phyloP scores from a whole-genome alignment of 2,113 vertebrate species.

The Choloepus hoffmanni region DNA sequence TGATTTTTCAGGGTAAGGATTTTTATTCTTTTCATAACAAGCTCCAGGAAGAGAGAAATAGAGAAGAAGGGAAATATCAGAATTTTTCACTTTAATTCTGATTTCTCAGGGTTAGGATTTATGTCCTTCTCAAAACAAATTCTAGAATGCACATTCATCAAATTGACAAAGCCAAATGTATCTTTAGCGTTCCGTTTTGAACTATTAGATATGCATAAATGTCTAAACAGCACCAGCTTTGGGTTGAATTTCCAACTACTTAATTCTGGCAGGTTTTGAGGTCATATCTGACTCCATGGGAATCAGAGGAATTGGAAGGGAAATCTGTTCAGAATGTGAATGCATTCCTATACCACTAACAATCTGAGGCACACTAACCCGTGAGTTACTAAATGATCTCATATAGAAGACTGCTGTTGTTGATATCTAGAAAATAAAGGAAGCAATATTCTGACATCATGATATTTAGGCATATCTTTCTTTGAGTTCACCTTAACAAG shows the following conservation, averaged over 20 bases:
- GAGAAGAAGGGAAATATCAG: background rate
- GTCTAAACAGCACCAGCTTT: background rate
- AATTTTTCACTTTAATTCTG: background rate
- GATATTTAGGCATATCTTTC: background rate
- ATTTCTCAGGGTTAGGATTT: background rate
- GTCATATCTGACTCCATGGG: background rate
- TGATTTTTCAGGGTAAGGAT: background rate
- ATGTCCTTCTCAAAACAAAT: background rate
- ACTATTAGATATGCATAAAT: background rate
- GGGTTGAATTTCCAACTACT: background rate
- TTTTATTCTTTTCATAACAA: constrained; percentile 4
- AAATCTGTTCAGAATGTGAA: background rate
- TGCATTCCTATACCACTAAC: background rate
- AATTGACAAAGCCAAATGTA: background rate
- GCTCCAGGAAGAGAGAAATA: background rate
- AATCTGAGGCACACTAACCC: background rate
- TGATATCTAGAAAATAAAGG: background rate
- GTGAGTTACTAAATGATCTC: background rate
- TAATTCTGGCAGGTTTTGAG: background rate
- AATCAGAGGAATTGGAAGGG: background rate
- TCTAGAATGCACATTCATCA: background rate
- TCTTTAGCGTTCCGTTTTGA: background rate
- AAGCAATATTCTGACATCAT: background rate
- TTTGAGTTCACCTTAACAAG: background rate
- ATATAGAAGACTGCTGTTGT: background rate